Evolutionary conservation across 1,140 invertebrate genomes (phyloP).

Genomic region (Pinna nobilis): DNA sequence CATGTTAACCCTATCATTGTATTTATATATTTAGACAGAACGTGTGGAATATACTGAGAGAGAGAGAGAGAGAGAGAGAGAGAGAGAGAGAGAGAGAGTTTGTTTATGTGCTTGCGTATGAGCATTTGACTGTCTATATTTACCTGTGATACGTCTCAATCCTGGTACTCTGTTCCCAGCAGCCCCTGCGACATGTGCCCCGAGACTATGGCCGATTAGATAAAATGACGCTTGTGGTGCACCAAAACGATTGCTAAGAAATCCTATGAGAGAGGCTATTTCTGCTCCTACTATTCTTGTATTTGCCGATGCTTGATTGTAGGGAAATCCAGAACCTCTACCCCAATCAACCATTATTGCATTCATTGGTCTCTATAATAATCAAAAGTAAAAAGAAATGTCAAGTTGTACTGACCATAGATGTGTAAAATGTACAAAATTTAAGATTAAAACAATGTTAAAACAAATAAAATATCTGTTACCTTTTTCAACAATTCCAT

Average conservation of each 20-base stretch:
- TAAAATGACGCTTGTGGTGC: constrained; percentile 48
- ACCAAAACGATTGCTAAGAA: constrained; percentile 25
- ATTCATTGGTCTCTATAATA: constrained; percentile 83
- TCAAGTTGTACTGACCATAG: background rate
- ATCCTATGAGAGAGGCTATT: constrained; percentile 83
- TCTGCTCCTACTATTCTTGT: constrained; percentile 93
- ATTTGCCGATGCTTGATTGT: constrained; percentile 93
- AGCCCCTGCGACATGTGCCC: constrained; percentile 69
- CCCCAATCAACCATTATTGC: constrained; percentile 96
- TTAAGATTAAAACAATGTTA: background rate
- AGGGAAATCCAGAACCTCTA: constrained; percentile 87
- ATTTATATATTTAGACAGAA: background rate
- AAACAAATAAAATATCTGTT: background rate
- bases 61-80: background rate
- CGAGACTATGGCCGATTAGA: constrained; percentile 71
- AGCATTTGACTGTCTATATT: background rate
- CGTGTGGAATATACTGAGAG: background rate
- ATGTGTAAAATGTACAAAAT: background rate
- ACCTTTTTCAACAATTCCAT: constrained; percentile 57
- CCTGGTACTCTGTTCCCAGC: constrained; percentile 53
- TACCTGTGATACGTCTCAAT: constrained; percentile 84
- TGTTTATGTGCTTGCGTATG: background rate
- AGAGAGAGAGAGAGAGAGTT: background rate
- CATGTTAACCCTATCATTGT: background rate
- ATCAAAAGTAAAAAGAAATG: background rate